Percentiles rank a stretch among this genome's conserved stretches.
Conservation (phyloP, 2,797 vertebrate species). For the Gastrophryne carolinensis region DNA sequence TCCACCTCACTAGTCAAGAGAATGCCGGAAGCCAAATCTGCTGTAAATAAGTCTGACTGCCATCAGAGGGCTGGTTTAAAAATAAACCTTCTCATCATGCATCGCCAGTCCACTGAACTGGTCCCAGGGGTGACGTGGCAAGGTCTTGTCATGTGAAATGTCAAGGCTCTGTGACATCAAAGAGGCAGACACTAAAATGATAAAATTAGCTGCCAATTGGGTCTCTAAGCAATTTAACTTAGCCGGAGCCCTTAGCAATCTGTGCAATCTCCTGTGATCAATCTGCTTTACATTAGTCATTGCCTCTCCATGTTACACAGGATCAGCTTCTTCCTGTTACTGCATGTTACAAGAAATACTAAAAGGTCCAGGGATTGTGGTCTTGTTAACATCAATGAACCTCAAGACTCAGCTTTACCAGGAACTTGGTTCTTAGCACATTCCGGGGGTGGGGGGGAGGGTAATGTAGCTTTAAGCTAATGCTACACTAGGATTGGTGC, state of each 20-base stretch:
- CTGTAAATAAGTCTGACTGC: slow-evolving; percentile 40
- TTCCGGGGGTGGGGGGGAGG: no score
- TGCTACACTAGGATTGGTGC: no score
- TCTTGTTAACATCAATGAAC: not conserved
- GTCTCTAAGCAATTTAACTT: not conserved
- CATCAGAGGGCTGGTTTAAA: slow-evolving; percentile 33
- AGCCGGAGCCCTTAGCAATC: not conserved
- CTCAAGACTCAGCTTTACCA: not conserved
- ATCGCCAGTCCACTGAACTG: slow-evolving; percentile 20
- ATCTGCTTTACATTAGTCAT: not conserved
- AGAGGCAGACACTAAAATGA: not conserved
- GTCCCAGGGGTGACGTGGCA: slow-evolving; percentile 24
- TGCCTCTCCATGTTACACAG: not conserved
- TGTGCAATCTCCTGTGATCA: not conserved
- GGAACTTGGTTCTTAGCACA: not conserved
- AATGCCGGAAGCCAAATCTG: slow-evolving; percentile 23
- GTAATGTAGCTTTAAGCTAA: no score
- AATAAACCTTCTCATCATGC: slow-evolving; percentile 39
- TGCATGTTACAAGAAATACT: not conserved
- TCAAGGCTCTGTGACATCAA: slow-evolving; percentile 7
- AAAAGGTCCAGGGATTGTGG: no score
- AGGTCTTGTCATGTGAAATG: slow-evolving; percentile 5
- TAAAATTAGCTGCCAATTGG: not conserved
- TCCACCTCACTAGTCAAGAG: slow-evolving; percentile 58
- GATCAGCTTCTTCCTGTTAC: not conserved